Conservation (phyloP, 2,888 invertebrate genomes). For the Lordiphosa fenestrarum region DNA sequence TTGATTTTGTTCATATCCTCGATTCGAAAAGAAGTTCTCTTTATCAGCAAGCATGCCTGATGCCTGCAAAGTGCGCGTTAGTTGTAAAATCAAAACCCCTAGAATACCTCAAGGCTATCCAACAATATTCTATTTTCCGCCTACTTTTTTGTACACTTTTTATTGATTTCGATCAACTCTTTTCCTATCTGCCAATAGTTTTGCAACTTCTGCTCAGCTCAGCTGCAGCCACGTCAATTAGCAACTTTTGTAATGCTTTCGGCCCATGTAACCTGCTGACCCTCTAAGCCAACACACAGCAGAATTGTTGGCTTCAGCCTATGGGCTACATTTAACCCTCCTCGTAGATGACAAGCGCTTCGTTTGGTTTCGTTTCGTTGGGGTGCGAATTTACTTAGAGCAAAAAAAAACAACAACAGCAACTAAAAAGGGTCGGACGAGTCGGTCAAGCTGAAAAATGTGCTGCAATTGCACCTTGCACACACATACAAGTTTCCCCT, state of each 20-base stretch:
- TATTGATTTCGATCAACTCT: no score
- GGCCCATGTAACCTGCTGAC: constrained; percentile 70
- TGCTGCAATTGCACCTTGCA: constrained; percentile 71
- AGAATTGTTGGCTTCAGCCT: constrained; percentile 22
- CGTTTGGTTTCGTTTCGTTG: constrained; percentile 24
- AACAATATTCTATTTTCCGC: no score
- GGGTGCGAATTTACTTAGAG: constrained; percentile 57
- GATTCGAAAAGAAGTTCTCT: no score
- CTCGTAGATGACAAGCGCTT: constrained; percentile 24
- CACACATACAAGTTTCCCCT: constrained; percentile 24
- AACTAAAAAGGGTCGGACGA: constrained; percentile 50
- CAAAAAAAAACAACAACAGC: constrained; percentile 11
- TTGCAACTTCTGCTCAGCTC: no score
- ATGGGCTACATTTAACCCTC: constrained; percentile 58
- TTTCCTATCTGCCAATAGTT: no score
- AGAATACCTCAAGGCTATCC: no score
- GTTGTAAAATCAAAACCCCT: no score
- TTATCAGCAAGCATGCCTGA: no score
- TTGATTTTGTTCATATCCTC: no score
- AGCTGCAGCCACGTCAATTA: constrained; percentile 49
- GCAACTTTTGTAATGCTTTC: constrained; percentile 27
- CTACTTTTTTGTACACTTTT: no score
- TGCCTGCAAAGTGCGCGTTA: no score
- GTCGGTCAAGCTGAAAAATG: constrained; percentile 77
- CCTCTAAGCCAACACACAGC: constrained; percentile 54